Evolutionary conservation across 1,140 invertebrate species (phyloP).

Genomic region (Penaeus indicus): DNA sequence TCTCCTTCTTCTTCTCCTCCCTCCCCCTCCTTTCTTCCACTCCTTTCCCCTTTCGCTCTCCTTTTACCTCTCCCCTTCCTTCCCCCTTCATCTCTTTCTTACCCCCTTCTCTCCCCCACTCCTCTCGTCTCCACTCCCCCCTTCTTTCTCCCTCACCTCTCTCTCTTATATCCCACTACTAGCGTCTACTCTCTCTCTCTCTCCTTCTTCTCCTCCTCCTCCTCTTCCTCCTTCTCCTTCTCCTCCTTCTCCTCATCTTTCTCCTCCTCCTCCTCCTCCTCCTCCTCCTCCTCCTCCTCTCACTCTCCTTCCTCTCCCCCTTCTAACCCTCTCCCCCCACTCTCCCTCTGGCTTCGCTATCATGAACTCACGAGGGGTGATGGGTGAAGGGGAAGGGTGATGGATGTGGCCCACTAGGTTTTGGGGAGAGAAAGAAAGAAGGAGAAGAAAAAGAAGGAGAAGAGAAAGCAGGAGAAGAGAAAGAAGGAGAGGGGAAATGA

Average conservation of each 20-base stretch:
- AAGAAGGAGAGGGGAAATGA: no score
- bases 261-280: background rate
- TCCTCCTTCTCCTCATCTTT: background rate
- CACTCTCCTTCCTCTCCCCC: background rate
- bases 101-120: background rate
- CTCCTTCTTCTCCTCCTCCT: no score
- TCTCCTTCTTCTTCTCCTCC: background rate
- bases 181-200: no score
- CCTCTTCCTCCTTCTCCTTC: background rate
- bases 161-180: no score
- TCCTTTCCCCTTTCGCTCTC: background rate
- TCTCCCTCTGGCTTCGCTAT: background rate
- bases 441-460: background rate
- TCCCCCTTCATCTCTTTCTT: background rate
- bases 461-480: no score
- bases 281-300: background rate
- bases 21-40: background rate
- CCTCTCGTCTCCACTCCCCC: background rate
- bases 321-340: background rate
- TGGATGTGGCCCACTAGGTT: no score
- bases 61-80: background rate
- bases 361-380: background rate
- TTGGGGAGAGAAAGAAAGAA: no score
- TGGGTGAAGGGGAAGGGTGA: no score
- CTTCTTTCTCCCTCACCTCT: no score